Conservation (phyloP, 2,888 invertebrate genomes). For the Sialis lutaria region DNA sequence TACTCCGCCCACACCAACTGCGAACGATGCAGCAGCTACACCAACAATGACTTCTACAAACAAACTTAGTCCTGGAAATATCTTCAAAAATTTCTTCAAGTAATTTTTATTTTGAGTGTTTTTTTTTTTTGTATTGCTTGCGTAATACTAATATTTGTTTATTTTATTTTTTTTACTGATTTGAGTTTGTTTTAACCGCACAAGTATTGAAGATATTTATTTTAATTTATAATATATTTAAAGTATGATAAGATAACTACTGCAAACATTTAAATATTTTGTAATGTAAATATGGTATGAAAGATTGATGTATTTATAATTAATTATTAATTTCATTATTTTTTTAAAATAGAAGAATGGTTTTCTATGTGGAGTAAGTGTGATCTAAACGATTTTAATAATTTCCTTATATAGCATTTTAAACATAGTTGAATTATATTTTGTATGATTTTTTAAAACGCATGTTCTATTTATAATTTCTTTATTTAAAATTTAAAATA, state of each 20-base stretch:
- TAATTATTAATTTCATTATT: no score
- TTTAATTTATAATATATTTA: neutral
- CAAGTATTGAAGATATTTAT: neutral
- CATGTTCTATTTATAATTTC: no score
- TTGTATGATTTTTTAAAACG: slow-evolving; percentile 2
- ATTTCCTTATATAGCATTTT: slow-evolving; percentile 3
- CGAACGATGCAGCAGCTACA: slow-evolving; percentile 22
- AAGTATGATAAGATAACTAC: neutral
- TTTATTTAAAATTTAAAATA: no score
- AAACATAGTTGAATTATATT: neutral
- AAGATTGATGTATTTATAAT: no score
- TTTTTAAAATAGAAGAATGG: no score
- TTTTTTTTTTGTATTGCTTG: neutral
- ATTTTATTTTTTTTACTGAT: neutral
- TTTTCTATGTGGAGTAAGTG: no score
- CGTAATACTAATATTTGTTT: neutral
- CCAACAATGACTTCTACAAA: slow-evolving; percentile 43
- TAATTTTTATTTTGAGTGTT: slow-evolving; percentile 28
- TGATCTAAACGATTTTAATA: neutral
- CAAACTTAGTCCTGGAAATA: slow-evolving; percentile 72
- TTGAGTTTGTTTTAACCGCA: neutral
- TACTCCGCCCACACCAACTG: slow-evolving; percentile 20
- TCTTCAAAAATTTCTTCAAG: slow-evolving; percentile 96
- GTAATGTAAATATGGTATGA: no score
- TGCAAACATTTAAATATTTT: no score